Base-by-base conservation (phyloP, 1,140 invertebrate species). In the Cyclina sinensis region DNA sequence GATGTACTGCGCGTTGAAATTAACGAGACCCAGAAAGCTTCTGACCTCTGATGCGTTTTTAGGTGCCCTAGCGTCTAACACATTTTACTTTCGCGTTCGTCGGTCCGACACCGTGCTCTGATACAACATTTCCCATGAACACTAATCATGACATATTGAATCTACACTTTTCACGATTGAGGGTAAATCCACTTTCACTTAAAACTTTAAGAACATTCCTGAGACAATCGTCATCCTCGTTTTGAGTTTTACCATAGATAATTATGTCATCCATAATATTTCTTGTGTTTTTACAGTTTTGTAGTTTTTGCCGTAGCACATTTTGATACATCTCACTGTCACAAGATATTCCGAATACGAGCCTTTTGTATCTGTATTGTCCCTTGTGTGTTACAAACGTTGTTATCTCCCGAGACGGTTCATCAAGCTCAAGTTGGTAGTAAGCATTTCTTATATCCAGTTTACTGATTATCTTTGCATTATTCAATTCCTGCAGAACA, bases 381-480 rank as follows among this genome's bases (percentile, higher is more conserved):
- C 73, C 73, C 11, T 24, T 24, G 39, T 73, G 68, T 73, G 68
- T 73, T 14, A 21, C 7, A 51, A 92, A 91, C 27, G 90, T 90
- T 62, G 89, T 91, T 24, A 92, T 89, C n/a, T 85, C 27, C 27
- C 90, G 74, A 27, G 82, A 83, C 14, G 46, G 73, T 48, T 65
- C 27, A 30, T 85, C 70, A n/a, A 91, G 57, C 54, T 88, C 88
- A 14, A 92, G n/a, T 74, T 92, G 91, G 48, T 92, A 86, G 54
- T 80, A 92, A 14, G 73, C 91, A 5, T 70, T 81, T 24, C 70
- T 82, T 0, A 92, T 57, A 46, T 92, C 91, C 11, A 92, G 57
- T 35, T 91, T 91, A 30, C 83, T 84, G 48, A 92, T 83, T 1
- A 80, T 27, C 16, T 11, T 79, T 0, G 85, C 51, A 43, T 24